Evolutionary conservation across 2,113 vertebrate genomes (phyloP), one percentile per base, ranked within the genome.

Genomic region (Hyperopisus bebe): DNA sequence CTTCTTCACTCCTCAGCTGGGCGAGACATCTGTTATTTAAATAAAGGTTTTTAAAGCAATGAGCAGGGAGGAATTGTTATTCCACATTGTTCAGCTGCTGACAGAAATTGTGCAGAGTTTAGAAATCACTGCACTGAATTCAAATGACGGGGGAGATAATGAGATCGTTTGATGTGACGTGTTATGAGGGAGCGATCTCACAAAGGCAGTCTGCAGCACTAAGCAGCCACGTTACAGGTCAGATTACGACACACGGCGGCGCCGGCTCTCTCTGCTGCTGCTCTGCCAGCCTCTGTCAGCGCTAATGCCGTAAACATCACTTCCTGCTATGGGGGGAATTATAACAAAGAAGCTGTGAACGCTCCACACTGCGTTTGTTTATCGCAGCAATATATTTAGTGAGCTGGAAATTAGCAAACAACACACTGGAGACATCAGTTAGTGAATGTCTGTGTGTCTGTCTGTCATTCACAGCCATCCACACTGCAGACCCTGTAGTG

Each of bases 121-220:
- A 91, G 91, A 88, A 92, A 92, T 39, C 24, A 89, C 50, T 58
- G 90, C 91, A 91, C 77, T 93, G 93, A 94, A 93, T 94, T 91
- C 90, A 93, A 94, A 91, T 92, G 94, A 94, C 93, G 91, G 92
- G 91, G 92, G 92, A 94, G 93, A 93, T 95, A 95, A 95, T 96
- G 94, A 96, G 94, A 91, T 91, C 90, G 93, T 96, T 95, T 95
- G 94, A 96, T 95, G 94, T 95, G 94, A 94, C 94, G 92, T 91
- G 85, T 90, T 91, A 92, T 11, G 93, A 95, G 91, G 89, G 92
- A 91, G 91, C 86, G 93, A 93, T 95, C 92, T 93, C 93, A 95
- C 93, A 93, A 92, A 94, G 90, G 92, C 91, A 93, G 93, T 93
- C 93, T 92, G 91, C 92, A 85, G 88, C 91, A 90, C 90, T 92